Conservation (phyloP, 2,888 invertebrate species). For the Didymodactylos carnosus region DNA sequence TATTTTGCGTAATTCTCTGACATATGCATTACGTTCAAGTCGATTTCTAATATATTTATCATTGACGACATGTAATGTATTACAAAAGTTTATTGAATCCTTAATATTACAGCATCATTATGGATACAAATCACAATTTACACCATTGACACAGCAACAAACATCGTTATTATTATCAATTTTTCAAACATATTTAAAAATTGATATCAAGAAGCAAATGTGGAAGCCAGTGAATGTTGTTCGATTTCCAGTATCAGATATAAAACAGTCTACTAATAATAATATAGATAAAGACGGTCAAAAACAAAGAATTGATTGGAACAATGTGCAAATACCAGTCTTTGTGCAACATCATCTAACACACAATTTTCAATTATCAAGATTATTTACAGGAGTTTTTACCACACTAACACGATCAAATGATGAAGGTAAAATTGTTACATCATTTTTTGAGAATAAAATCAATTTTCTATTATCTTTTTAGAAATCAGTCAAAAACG, state of each 20-base stretch:
- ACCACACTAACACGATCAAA: not conserved
- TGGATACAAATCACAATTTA: not conserved
- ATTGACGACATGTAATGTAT: not conserved
- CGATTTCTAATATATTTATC: not conserved
- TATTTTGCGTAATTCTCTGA: not conserved
- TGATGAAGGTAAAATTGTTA: too few relatives aligned
- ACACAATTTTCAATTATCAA: not conserved
- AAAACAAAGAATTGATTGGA: too few relatives aligned
- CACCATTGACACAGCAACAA: not conserved
- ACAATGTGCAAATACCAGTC: too few relatives aligned
- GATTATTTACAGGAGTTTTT: not conserved
- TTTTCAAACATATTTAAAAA: not conserved
- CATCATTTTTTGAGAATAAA: too few relatives aligned
- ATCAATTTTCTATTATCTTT: too few relatives aligned
- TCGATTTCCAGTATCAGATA: too few relatives aligned
- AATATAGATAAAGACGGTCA: too few relatives aligned
- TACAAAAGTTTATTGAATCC: not conserved
- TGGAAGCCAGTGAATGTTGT: not conserved
- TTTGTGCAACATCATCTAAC: not conserved
- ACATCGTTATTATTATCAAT: not conserved
- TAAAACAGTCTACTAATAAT: too few relatives aligned
- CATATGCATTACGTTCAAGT: not conserved
- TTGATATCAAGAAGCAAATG: not conserved
- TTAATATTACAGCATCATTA: not conserved
- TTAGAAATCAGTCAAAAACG: too few relatives aligned